Base-by-base conservation (phyloP, 2,888 invertebrate species). In the Nemurella pictetii region DNA sequence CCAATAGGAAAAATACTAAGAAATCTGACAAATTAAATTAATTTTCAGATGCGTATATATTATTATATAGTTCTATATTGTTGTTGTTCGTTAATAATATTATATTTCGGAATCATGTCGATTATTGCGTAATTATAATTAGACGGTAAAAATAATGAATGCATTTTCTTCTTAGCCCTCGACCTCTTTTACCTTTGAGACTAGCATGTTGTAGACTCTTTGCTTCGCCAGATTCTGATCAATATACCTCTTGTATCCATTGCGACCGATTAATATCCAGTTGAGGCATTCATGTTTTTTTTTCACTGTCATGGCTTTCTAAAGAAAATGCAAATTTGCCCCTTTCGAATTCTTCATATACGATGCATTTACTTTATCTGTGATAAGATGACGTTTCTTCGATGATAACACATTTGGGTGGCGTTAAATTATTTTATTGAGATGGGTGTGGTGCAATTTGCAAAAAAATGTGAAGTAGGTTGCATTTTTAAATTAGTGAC, bases 71-170 rank as follows among this genome's bases (percentile, higher is more conserved):
- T 85, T 84, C 85, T 86, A 85, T 85, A 81, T 85, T 86, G 85
- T 85, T 86, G 85, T 85, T 86, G 86, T 86, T 84, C 85, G 85
- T 85, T 86, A 85, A 85, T 84, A 75, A 81, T 81, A 55, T 55
- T 55, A 81, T 81, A 82, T 81, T 85, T 81, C 84, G 35, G 80
- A 83, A 72, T 78, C 80, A 85, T 78, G 30, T 78, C 29, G n/a
- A 29, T 78, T 29, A 27, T 29, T n/a, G 78, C 55, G 20, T 55
- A 55, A 55, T 55, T 55, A 55, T 55, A 55, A 55, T 55, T 55
- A 55, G 55, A 20, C 20, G 55, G 55, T 55, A 55, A 55, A 55
- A 55, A 55, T 55, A 55, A 7, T 55, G 9, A 55, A 55, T 55
- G 55, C 55, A 55, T 55, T 55, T 55, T 20, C 30, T 30, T 78